A percentile compares a stretch with the other conserved stretches of the same genome.
These are phyloP conservation scores for Aethes cnicana DNA, from an alignment of 2,888 invertebrate species.

Conservation along the genomic window DNA sequence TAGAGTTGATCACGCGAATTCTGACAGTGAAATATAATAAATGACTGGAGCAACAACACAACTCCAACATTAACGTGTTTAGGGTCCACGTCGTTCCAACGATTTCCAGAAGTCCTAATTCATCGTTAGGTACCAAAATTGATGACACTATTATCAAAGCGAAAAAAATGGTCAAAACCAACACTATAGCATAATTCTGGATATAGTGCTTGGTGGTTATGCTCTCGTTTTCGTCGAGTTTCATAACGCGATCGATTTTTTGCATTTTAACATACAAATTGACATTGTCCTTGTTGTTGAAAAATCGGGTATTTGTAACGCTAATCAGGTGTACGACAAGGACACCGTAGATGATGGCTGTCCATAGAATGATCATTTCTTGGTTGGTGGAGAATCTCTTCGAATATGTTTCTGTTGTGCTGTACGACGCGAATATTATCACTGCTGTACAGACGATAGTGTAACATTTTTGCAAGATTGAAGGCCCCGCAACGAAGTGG, in stretches of 20 bases:
- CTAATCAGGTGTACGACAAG: neutral
- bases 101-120: constrained; percentile 3
- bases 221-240: neutral
- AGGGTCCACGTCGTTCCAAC: constrained; percentile 6
- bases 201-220: neutral
- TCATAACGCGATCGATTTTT: constrained; percentile 15
- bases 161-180: neutral
- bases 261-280: constrained; percentile 9
- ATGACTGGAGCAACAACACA: constrained; percentile 16
- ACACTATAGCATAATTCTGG: neutral
- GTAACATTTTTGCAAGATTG: constrained; percentile 9
- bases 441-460: constrained; percentile 3
- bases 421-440: neutral
- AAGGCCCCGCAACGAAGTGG: constrained; percentile 2
- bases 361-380: neutral
- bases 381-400: neutral
- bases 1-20: constrained; percentile 18
- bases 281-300: constrained; percentile 9
- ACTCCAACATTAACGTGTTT: neutral
- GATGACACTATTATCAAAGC: neutral
- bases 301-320: constrained; percentile 3
- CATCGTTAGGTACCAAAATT: neutral
- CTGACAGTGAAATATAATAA: constrained; percentile 24
- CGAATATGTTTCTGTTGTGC: neutral
- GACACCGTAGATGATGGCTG: neutral